phyloP scores from a whole-genome alignment of 1,140 invertebrate species.

The Rhysida immarginata region DNA sequence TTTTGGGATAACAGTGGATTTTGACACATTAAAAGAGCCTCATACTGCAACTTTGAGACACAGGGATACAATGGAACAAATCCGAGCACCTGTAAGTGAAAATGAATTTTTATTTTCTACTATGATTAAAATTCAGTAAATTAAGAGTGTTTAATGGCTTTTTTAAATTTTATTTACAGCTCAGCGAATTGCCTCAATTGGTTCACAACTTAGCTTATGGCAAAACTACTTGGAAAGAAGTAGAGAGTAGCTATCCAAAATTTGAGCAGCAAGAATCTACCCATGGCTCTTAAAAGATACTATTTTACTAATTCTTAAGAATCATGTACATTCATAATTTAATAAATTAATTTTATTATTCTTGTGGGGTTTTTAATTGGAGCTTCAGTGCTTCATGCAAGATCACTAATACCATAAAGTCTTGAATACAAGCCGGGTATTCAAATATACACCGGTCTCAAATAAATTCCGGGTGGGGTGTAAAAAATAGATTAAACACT shows the following conservation, averaged over 20 bases:
- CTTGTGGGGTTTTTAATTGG: too few species aligned
- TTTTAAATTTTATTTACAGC: too few species aligned
- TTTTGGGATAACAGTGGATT: slow-evolving; percentile 96
- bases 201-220: slow-evolving; percentile 62
- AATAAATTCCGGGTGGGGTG: too few species aligned
- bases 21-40: slow-evolving; percentile 80
- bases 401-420: too few species aligned
- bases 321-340: too few species aligned
- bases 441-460: too few species aligned
- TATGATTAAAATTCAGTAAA: slow-evolving; percentile 8
- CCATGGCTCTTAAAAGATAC: not conserved
- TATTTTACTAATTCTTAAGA: too few species aligned
- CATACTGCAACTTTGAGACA: slow-evolving; percentile 86
- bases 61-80: slow-evolving; percentile 86
- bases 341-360: too few species aligned
- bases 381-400: too few species aligned
- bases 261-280: slow-evolving; percentile 79
- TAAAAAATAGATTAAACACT: too few species aligned
- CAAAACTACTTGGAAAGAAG: slow-evolving; percentile 57
- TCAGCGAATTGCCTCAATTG: slow-evolving; percentile 51
- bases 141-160: too few species aligned
- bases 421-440: too few species aligned
- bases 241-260: slow-evolving; percentile 66
- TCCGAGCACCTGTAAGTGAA: slow-evolving; percentile 60
- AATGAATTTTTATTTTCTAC: slow-evolving; percentile 1